Evolutionary conservation across 2,797 vertebrate species (phyloP), one percentile per base, ranked within the genome.

Genomic region (Cossypha polioptera): DNA sequence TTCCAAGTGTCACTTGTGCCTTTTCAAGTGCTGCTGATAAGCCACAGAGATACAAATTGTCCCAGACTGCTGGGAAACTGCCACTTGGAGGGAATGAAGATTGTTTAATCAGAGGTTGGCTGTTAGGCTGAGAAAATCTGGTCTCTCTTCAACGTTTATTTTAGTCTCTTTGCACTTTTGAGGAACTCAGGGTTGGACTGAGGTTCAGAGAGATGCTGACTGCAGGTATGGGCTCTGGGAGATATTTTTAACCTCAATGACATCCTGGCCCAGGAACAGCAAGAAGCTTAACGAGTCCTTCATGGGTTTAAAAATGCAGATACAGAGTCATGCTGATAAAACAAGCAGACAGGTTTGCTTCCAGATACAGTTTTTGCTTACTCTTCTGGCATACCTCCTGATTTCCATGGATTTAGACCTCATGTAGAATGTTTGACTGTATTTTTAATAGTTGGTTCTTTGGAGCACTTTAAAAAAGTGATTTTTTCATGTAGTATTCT

Each of bases 1-100:
- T 97, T 95, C 94, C 93, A 62, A 76, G 86, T 69, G 77, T 79
- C 67, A 74, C 94, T 97, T 84, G 71, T 84, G 74, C 88, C 92
- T 92, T 90, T 88, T 88, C 59, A 48, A 81, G 80, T 86, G 79
- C 75, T 91, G 81, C 80, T 67, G 90, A 80, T 95, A 95, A 94
- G 71, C 78, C 53, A 2, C 0, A 12, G 25, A 65, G 92, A 43
- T 73, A 54, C 2, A 38, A 57, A 79, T 71, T 50, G 35, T 91
- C 67, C 63, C 59, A 31, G 67, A 67, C 69, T 95, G 76, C 90
- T 81, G 86, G 40, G 78, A 86, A 88, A 59, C 66, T 26, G 15
- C 83, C 71, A 50, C 80, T 85, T 73, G 1, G 26, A 79, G 63
- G 43, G 43, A 63, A 53, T 26, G 63, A 17, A 28, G 45, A 31